These are phyloP conservation scores for Geodia barretti DNA, from an alignment of 37 sponge, comb jelly and placozoan species.

Conservation along the genomic window DNA sequence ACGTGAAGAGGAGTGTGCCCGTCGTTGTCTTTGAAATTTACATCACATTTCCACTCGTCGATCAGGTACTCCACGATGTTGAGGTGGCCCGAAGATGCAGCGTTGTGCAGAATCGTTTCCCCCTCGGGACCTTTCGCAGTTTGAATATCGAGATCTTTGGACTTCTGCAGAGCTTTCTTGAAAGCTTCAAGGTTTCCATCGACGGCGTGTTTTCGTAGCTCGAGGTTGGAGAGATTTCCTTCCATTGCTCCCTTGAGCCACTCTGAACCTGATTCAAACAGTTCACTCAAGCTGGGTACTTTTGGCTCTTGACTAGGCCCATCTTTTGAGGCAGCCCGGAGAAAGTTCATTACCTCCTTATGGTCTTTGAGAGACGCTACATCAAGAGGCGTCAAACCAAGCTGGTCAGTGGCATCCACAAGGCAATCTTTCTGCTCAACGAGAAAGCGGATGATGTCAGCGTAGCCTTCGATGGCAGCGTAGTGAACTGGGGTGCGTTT, in stretches of 20 bases:
- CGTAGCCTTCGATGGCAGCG: slow-evolving; percentile 53
- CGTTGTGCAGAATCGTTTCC: slow-evolving; percentile 49
- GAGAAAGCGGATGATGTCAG: slow-evolving; percentile 55
- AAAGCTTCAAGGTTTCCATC: slow-evolving; percentile 29
- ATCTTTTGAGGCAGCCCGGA: background rate
- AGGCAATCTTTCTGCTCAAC: slow-evolving; percentile 6
- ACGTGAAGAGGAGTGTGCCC: slow-evolving; percentile 65
- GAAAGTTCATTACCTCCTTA: slow-evolving; percentile 32
- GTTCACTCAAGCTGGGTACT: background rate
- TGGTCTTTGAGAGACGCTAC: slow-evolving; percentile 53
- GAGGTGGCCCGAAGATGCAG: slow-evolving; percentile 48
- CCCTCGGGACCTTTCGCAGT: slow-evolving; percentile 34
- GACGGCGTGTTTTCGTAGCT: slow-evolving; percentile 19
- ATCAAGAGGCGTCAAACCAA: slow-evolving; percentile 52
- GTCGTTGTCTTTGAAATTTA: slow-evolving; percentile 46
- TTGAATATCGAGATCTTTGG: background rate
- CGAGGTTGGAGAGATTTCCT: background rate
- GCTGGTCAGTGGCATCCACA: slow-evolving; percentile 11
- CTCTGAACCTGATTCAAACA: background rate
- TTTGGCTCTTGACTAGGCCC: background rate
- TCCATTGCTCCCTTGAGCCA: slow-evolving; percentile 11
- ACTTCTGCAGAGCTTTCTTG: slow-evolving; percentile 9
- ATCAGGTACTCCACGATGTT: slow-evolving; percentile 49
- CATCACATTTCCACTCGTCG: slow-evolving; percentile 27
- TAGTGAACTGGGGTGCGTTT: slow-evolving; percentile 33